phyloP scores from a whole-genome alignment of 2,797 vertebrate species.

The Catamblyrhynchus diadema region DNA sequence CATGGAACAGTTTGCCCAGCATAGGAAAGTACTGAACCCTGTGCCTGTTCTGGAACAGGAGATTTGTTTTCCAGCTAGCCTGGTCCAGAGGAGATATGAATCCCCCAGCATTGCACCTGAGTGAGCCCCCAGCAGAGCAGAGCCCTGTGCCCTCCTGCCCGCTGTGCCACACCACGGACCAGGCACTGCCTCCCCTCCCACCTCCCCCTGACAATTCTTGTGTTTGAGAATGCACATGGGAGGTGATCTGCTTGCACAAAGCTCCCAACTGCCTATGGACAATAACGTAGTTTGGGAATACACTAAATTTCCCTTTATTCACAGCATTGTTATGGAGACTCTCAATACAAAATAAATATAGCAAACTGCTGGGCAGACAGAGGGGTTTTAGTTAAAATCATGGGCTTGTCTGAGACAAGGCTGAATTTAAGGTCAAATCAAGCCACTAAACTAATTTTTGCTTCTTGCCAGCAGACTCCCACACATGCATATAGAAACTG shows the following conservation, averaged over 20 bases:
- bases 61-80: slow-evolving; percentile 65
- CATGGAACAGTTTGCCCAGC: slow-evolving; percentile 20
- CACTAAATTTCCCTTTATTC: slow-evolving; percentile 21
- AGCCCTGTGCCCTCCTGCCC: slow-evolving; percentile 42
- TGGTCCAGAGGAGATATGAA: slow-evolving; percentile 3
- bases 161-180: background rate
- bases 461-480: slow-evolving; percentile 72
- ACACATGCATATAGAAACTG: slow-evolving; percentile 80
- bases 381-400: slow-evolving; percentile 82
- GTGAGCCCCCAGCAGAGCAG: slow-evolving; percentile 32
- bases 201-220: slow-evolving; percentile 29
- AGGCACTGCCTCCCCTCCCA: slow-evolving; percentile 9
- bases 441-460: slow-evolving; percentile 68
- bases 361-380: slow-evolving; percentile 70
- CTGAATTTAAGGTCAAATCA: slow-evolving; percentile 80
- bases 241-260: background rate
- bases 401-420: slow-evolving; percentile 75
- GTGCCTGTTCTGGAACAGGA: slow-evolving; percentile 58
- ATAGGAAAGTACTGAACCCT: slow-evolving; percentile 70
- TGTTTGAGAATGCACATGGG: background rate
- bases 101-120: slow-evolving; percentile 37
- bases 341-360: background rate
- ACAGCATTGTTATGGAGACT: background rate
- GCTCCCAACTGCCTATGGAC: background rate
- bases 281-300: slow-evolving; percentile 7